Base-by-base conservation (phyloP, 2,888 invertebrate genomes). In the Itoplectis maculator region DNA sequence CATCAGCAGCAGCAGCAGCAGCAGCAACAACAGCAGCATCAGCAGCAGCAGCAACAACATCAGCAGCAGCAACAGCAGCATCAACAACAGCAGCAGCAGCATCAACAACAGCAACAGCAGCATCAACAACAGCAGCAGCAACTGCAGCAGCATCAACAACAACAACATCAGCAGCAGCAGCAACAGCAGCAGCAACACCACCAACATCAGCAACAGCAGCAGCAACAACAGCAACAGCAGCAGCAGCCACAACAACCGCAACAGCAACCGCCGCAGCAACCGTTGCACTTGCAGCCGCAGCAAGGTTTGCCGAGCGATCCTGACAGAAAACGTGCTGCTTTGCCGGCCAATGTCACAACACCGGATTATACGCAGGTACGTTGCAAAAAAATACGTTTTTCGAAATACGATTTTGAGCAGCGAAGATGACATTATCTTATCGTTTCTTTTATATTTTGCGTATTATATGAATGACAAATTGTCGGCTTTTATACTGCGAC, bases 311-410 rank as follows among this genome's bases (percentile, higher is more conserved):
- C 84, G 18, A 88, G 88, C 47, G 91, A 91, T 49, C 86, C 90
- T 0, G 92, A 92, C 18, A 88, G 92, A 56, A 91, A 92, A 72
- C 88, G 92, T 51, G 84, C 89, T 49, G 86, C 90, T 4, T 82
- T 92, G 63, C 88, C 89, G 1, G 90, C 89, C 13, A 93, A 90
- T 79, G 90, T 91, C 56, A 89, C 89, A 65, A 89, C 92, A 5
- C 93, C 94, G 1, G 94, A 94, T 90, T 94, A 94, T 84, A 94
- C 94, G 2, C 93, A 94, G 89, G 93, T 94, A 87, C 80, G 83
- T 79, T 40, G 7, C 20, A 11, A 37, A 29, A 74, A 40, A 73
- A 59, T 29, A 18, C 15, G 4, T n/a, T 65, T 40, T 23, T 70
- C 18, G 40, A 63, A 63, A 63, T 42, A 18, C n/a, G 37, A 23